Percentiles rank a stretch among this genome's conserved stretches.
Evolutionary conservation across 2,888 invertebrate genomes (phyloP).

Genomic region (Parnassius orleans): DNA sequence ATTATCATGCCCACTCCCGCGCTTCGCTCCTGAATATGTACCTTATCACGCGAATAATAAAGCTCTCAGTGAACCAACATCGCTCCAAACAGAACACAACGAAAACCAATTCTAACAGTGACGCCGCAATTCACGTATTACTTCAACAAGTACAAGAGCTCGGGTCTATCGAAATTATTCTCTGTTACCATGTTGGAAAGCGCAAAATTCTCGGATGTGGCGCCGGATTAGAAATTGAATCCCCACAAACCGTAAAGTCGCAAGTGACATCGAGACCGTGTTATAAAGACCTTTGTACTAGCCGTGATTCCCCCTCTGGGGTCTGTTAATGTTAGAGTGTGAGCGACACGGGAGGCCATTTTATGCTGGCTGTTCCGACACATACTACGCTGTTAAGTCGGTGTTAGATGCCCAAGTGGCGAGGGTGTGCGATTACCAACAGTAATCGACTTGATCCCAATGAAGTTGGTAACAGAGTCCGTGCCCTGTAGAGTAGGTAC

Average conservation of each 20-base stretch:
- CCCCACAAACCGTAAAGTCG: conserved; percentile 62
- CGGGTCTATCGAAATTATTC: conserved; percentile 54
- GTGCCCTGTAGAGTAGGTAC: conserved; percentile 42
- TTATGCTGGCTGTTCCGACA: conserved; percentile 38
- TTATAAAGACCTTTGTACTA: conserved; percentile 40
- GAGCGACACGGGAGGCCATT: conserved; percentile 43
- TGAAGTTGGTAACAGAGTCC: conserved; percentile 70
- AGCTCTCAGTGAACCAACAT: conserved; percentile 12
- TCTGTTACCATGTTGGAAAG: conserved; percentile 49
- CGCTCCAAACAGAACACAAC: conserved; percentile 27
- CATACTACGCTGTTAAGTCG: conserved; percentile 51
- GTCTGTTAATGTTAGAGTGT: conserved; percentile 31
- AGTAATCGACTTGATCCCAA: conserved; percentile 76
- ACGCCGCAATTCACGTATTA: conserved; percentile 73
- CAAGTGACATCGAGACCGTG: conserved; percentile 44
- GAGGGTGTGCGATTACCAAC: conserved; percentile 69
- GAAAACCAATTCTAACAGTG: conserved; percentile 54
- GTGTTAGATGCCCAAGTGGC: conserved; percentile 54
- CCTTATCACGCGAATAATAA: conserved; percentile 32
- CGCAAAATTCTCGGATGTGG: conserved; percentile 40
- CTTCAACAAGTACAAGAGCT: conserved; percentile 59
- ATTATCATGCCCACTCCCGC: conserved; percentile 34
- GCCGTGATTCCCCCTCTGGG: conserved; percentile 46
- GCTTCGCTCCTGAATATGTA: conserved; percentile 28
- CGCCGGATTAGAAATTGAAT: conserved; percentile 73